These are phyloP conservation scores for Microctonus hyperodae DNA, from an alignment of 2,888 invertebrate species.

Conservation along the genomic window DNA sequence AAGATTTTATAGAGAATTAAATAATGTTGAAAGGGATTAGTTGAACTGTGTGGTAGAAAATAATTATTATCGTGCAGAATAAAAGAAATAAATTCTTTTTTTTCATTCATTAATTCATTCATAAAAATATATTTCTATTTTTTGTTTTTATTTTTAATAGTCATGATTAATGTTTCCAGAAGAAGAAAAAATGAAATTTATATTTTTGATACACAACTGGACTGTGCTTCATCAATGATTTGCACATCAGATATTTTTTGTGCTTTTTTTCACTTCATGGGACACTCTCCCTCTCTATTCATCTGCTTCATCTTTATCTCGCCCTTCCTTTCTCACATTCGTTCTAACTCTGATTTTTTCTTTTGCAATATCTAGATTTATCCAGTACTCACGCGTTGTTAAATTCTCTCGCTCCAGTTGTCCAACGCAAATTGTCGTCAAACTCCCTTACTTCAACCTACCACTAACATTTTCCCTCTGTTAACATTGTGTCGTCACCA, in stretches of 20 bases:
- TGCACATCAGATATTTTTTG: too few relatives aligned
- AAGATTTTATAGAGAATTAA: slow-evolving; percentile 6
- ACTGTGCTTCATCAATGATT: too few relatives aligned
- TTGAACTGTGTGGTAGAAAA: not conserved
- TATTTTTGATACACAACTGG: too few relatives aligned
- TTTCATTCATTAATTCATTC: too few relatives aligned
- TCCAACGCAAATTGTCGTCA: slow-evolving; percentile 28
- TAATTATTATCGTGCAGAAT: not conserved
- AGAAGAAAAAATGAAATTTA: not conserved
- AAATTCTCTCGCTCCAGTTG: slow-evolving; percentile 50
- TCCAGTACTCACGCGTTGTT: slow-evolving; percentile 40
- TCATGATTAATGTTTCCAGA: not conserved
- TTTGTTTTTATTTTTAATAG: too few relatives aligned
- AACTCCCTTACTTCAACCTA: slow-evolving; percentile 1
- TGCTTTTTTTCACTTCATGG: not conserved
- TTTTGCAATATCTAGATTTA: not conserved
- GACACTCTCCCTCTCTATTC: not conserved
- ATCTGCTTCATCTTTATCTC: not conserved
- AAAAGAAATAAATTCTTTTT: not conserved
- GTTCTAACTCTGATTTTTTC: not conserved
- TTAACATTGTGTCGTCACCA: not conserved
- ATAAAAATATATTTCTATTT: not conserved
- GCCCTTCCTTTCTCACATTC: not conserved
- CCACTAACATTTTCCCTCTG: not conserved
- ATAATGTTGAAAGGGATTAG: slow-evolving; percentile 11